These are phyloP conservation scores for Dysidea cf. avara DNA, from an alignment of 37 sponge, comb jelly and placozoan species.

Conservation along the genomic window DNA sequence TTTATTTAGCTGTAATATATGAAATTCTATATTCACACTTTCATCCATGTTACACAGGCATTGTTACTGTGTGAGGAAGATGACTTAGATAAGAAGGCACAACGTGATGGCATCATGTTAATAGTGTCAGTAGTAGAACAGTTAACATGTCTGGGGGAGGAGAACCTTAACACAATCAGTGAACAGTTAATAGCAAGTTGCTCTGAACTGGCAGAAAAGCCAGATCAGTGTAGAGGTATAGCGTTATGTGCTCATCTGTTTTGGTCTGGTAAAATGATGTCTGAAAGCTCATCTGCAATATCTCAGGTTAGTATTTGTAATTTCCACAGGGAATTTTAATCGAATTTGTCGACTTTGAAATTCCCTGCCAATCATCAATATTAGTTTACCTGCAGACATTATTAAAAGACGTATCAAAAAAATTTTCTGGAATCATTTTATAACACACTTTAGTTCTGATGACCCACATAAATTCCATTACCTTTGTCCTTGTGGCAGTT, in stretches of 20 bases:
- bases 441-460: too few relatives aligned
- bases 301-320: too few relatives aligned
- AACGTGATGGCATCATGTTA: conserved; percentile 81
- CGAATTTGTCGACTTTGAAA: too few relatives aligned
- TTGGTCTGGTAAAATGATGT: conserved; percentile 81
- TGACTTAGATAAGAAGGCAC: conserved; percentile 88
- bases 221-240: conserved; percentile 95
- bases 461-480: too few relatives aligned
- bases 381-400: conserved; percentile 1
- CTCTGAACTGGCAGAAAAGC: conserved; percentile 92
- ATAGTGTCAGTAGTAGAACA: conserved; percentile 91
- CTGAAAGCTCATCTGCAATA: too few relatives aligned
- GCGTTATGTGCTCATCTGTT: conserved; percentile 91
- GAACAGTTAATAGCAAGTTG: conserved; percentile 83
- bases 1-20: too few relatives aligned
- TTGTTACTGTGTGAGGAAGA: conserved; percentile 95
- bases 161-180: conserved; percentile 92
- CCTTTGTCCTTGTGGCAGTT: too few relatives aligned
- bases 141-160: conserved; percentile 91
- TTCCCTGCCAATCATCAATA: too few relatives aligned
- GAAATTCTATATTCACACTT: too few relatives aligned
- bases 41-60: too few relatives aligned
- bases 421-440: too few relatives aligned
- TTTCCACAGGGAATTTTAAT: too few relatives aligned
- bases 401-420: conserved; percentile 21